Evolutionary conservation across 37 sponge, comb jelly and placozoan species (phyloP), one percentile per base, ranked within the genome.

Genomic region (Aplysina aerophoba): DNA sequence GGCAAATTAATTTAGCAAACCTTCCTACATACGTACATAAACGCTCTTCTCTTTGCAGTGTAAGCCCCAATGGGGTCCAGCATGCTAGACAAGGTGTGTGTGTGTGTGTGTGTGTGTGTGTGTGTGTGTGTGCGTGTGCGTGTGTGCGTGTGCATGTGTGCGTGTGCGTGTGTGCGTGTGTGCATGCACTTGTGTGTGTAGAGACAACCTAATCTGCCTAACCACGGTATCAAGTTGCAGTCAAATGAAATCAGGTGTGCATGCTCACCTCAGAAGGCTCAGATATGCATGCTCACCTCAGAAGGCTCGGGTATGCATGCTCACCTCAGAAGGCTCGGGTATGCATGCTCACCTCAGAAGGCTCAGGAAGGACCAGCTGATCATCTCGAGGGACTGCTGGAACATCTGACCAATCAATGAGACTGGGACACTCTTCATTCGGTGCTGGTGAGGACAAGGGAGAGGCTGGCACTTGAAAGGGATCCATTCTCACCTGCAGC

Each of bases 71-170:
- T 17, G 30, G 37, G 25, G 40, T 78, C 5, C 6, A 31, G 5
- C 4, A 35, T 73, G 12, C 15, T 39, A 25, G 57, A 22, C 8
- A 38, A 4, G 59, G 82, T 81, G 82, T 81, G 82, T 81, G 82
- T 81, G 62, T 81, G 82, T 81, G 82, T 81, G 82, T 81, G 82
- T 57, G 79, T 69, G 65, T 82, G 59, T 55, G 55, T 39, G 39
- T 58, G 72, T 66, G 71, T 80, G 58, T 86, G 81, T 80, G 59
- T 80, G 69, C 15, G 81, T 80, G 58, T 86, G 35, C 53, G 74
- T 81, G 87, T 64, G 74, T 79, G 81, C 63, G 56, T 68, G 56
- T 67, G 53, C 55, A 73, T 44, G 31, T 84, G 71, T 84, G 72
- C 25, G 28, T 68, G 55, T 15, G 30, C 40, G 54, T 55, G 36